Evolutionary conservation across 2,113 vertebrate genomes (phyloP), one percentile per base, ranked within the genome.

Genomic region (Hipposideros armiger): DNA sequence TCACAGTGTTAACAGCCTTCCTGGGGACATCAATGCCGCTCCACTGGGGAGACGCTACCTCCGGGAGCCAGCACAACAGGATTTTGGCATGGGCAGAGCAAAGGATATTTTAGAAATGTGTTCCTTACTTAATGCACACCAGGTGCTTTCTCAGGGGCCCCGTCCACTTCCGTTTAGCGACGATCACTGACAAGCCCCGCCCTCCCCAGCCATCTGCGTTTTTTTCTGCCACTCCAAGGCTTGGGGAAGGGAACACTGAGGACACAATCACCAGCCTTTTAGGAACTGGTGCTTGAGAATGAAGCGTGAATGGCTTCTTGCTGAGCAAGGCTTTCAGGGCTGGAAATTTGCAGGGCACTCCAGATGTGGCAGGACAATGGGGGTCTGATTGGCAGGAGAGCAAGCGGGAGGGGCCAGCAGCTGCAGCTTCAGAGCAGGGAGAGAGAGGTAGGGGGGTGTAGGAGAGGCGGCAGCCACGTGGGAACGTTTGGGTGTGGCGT

Each of bases 331-430:
- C 72, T 81, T 90, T 95, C 19, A 70, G 95, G 82, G 80, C 4
- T 17, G 73, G 87, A 86, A 97, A 90, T 93, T 95, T 94, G 91
- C 91, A 97, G 96, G 94, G 95, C 92, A 30, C 90, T 95, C 96
- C 91, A 97, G 97, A 96, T 96, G 97, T 73, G 11, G 78, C 87
- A 70, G 94, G 93, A 98, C 97, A 97, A 98, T 97, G 95, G 91
- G 90, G 91, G 72, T 82, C 92, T 98, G 98, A 97, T 97, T 98
- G 97, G 97, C 83, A 84, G 91, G n/a, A 82, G 85, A 93, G 95
- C 0, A 77, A 93, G 94, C 0, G 14, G 92, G 95, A 67, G 60
- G 70, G 81, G 72, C 74, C 50, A 62, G 94, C 97, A 95, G n/a
- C 97, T 95, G 96, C 40, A 0, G 4, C 10, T 52, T 7, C 40